phyloP scores from a whole-genome alignment of 1,140 invertebrate species.

The Eumaeus atala region DNA sequence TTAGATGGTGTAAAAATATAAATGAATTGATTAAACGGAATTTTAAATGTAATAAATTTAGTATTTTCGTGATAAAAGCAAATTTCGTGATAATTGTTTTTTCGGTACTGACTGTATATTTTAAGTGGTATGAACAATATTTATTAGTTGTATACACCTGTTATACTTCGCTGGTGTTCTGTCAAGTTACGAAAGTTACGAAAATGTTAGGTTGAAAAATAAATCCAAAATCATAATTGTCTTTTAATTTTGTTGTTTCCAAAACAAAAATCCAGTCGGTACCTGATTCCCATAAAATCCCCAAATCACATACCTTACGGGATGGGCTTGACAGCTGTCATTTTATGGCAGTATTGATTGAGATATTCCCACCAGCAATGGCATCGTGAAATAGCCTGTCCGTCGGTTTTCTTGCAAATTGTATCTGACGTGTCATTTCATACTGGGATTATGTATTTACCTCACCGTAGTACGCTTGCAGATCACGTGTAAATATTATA shows the following conservation, averaged over 20 bases:
- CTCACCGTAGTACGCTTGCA: no score
- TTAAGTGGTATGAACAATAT: conserved; percentile 68
- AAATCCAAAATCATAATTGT: conserved; percentile 57
- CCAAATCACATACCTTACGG: no score
- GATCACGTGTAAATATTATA: no score
- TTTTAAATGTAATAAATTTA: conserved; percentile 64
- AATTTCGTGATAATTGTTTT: conserved; percentile 67
- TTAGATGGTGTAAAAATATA: conserved; percentile 18
- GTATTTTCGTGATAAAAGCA: conserved; percentile 69
- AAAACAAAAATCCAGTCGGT: no score
- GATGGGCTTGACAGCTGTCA: no score
- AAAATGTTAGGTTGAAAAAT: conserved; percentile 71
- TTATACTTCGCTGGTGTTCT: conserved; percentile 61
- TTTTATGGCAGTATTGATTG: no score
- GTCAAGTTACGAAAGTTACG: conserved; percentile 63
- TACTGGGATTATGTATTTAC: no score
- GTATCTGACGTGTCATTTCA: no score
- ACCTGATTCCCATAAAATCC: no score
- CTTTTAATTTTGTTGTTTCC: conserved; percentile 43
- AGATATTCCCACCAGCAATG: no score
- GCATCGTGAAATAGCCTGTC: no score
- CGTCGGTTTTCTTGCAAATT: no score
- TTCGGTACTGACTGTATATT: conserved; percentile 68
- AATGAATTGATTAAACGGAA: conserved; percentile 64
- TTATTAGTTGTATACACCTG: conserved; percentile 65